Evolutionary conservation across 2,113 vertebrate species (phyloP), one percentile per base, ranked within the genome.

Genomic region (Odocoileus virginianus): DNA sequence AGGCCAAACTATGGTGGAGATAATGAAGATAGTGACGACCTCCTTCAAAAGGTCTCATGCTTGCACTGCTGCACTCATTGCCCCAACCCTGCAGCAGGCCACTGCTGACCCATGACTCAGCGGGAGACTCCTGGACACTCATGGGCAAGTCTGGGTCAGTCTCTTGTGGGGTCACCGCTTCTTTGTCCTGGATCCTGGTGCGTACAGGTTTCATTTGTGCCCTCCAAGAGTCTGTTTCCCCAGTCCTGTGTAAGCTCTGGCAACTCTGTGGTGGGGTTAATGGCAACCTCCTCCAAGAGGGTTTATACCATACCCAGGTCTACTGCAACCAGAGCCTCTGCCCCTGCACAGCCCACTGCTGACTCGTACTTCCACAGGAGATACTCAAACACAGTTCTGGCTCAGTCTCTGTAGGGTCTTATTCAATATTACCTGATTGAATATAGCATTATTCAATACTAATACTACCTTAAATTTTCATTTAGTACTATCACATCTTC

Each of bases 341-440:
- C 2, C n/a, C 64, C n/a, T 71, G 17, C 30, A 36, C n/a, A 71
- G 64, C 5, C n/a, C n/a, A 71, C n/a, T 71, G 64, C 17, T 71
- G 64, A 36, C n/a, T 19, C 0, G 1, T 36, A 1, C 19, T n/a
- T 71, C 9, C 2, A 2, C 2, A 36, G n/a, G 64, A 36, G n/a
- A 71, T 1, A 36, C 9, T 36, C n/a, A 71, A 10, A 21, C 64
- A 71, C 17, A 36, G 17, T 36, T 36, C n/a, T 71, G n/a, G 17
- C 0, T 71, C 64, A 36, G 64, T 36, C 64, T 71, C 9, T 23
- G n/a, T 36, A 1, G n/a, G 64, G 64, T 71, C n/a, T 71, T 71
- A 67, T n/a, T 19, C 33, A 19, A n/a, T 71, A 36, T n/a, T 71
- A 71, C 16, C 52, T 54, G 52, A 54, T 7, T 54, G 52, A 54